Percentiles rank a stretch among this genome's conserved stretches.
These are phyloP conservation scores for Drosophila willistoni DNA, from an alignment of 1,140 invertebrate species.

Conservation along the genomic window DNA sequence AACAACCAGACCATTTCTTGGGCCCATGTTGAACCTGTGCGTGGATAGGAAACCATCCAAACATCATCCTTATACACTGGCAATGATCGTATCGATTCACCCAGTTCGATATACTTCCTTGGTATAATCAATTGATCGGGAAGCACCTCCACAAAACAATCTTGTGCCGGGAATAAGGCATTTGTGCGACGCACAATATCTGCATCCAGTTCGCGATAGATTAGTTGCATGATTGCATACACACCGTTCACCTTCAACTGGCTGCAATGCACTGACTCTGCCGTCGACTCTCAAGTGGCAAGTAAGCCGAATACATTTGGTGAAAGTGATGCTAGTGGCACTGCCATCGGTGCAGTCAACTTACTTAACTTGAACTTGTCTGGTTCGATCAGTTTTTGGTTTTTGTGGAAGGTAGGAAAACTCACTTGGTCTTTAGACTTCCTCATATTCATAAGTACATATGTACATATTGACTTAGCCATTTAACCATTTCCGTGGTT, in stretches of 20 bases:
- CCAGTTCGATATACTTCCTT: slow-evolving; percentile 87
- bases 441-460: background rate
- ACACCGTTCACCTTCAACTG: slow-evolving; percentile 24
- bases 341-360: slow-evolving; percentile 26
- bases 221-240: slow-evolving; percentile 83
- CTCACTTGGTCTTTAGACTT: background rate
- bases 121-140: slow-evolving; percentile 88
- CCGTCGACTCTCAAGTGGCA: slow-evolving; percentile 10
- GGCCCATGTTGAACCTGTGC: slow-evolving; percentile 94
- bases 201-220: slow-evolving; percentile 86
- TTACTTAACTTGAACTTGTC: slow-evolving; percentile 38
- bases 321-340: slow-evolving; percentile 61
- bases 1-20: slow-evolving; percentile 95
- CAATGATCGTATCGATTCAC: slow-evolving; percentile 87
- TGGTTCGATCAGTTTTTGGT: slow-evolving; percentile 6
- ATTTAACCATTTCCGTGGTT: background rate
- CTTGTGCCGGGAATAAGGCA: slow-evolving; percentile 87
- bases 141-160: slow-evolving; percentile 88
- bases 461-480: background rate
- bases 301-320: slow-evolving; percentile 45
- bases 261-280: slow-evolving; percentile 37
- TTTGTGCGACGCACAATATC: slow-evolving; percentile 86
- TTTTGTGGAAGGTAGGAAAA: background rate
- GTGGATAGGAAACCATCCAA: slow-evolving; percentile 92
- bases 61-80: slow-evolving; percentile 89